Evolutionary conservation across 2,888 invertebrate species (phyloP), one percentile per base, ranked within the genome.

Genomic region (Epirrita christyi): DNA sequence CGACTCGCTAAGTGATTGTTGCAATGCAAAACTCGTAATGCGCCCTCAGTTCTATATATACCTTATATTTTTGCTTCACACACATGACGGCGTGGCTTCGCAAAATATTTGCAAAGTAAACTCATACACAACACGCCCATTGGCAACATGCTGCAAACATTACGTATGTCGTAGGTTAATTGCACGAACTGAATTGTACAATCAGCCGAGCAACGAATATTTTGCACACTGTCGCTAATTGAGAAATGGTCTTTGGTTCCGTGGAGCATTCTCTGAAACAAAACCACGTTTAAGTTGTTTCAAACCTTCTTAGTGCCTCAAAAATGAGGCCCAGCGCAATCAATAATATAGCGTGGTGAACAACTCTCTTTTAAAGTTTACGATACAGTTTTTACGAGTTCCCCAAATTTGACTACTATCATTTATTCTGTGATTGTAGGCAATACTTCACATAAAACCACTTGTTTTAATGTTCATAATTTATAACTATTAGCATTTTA

Each of bases 401-500:
- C 44, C 40, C 45, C 27, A 28, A 40, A 48, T 49, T 57, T 58
- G 42, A 51, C 51, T 14, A 32, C 52, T 41, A 27, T 43, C 27
- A 43, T 15, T 36, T 36, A 42, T 56, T 55, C 21, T 40, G 38
- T 38, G n/a, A 7, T 15, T 8, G 8, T 29, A 34, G 40, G 45
- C 38, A 43, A 43, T 51, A 29, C 32, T 32, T 38, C 36, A 53
- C 47, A 15, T 36, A 45, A 47, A 27, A 13, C 42, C 46, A 45
- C 34, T 45, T 45, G 53, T 47, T 59, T 57, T 56, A 46, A 51
- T 51, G 34, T 34, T 46, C 46, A 36, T 56, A 63, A 62, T 61
- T 49, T 64, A 63, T 61, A 60, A 57, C 53, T 46, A 62, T 52
- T 49, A 57, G 41, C 48, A 55, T 58, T 57, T 62, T 62, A 66